Evolutionary conservation across 1,140 invertebrate species (phyloP), one percentile per base, ranked within the genome.

Genomic region (Nephotettix cincticeps): DNA sequence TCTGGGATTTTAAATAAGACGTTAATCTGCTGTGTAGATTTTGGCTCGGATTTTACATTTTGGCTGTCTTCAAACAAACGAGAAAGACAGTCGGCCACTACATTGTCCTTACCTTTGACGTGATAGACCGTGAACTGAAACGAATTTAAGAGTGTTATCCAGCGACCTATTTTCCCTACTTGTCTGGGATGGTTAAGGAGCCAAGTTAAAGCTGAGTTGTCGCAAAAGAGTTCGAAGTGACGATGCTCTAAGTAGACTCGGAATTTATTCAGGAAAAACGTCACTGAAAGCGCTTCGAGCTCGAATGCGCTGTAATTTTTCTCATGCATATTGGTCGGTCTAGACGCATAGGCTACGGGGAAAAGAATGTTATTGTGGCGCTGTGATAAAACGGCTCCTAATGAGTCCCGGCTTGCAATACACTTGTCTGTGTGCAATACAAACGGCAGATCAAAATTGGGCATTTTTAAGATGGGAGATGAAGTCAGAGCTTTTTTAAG

Each of bases 221-320:
- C 64, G 9, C 28, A 36, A 25, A 36, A 66, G 4, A 66, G 40
- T 3, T 66, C 32, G 25, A 66, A 66, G 14, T 30, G 29, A 1
- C 28, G 11, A 43, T 66, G 64, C 64, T 66, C 64, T 43, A 66
- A 23, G 25, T 66, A 66, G 13, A 23, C 30, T 43, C 25, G 17
- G 40, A 66, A 66, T 19, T 40, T 30, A 9, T 66, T 25, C 13
- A 66, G 29, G 13, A 28, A 19, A 25, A 36, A 23, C 11, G 13
- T 66, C 1, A 66, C 25, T 36, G 29, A 27, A 6, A 66, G 30
- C 1, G 36, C 14, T 66, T 66, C 64, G 6, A 66, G 21, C 25
- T 66, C 64, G 36, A 66, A 43, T 11, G 64, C 29, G 9, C 19
- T 21, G 32, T 66, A 66, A 9, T 32, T 36, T 66, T 40, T 66